Conservation (phyloP, 2,113 vertebrate genomes). For the Rana temporaria region DNA sequence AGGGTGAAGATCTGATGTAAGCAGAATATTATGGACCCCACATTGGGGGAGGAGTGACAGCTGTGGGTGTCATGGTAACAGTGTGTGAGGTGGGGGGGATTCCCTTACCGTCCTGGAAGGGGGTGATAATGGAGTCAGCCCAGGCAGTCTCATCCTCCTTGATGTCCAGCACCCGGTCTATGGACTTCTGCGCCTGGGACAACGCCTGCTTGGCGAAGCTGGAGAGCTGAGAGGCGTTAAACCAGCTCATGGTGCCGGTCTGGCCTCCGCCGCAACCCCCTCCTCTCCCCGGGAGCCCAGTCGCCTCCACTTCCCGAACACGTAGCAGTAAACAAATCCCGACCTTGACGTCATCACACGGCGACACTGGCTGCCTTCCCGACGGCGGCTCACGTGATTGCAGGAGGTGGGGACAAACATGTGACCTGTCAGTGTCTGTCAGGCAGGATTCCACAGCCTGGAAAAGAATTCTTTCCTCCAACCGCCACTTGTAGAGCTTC, state of each 20-base stretch:
- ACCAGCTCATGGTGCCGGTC: slow-evolving; percentile 88
- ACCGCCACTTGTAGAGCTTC: neutral
- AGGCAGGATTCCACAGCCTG: neutral
- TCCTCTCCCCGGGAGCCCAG: neutral
- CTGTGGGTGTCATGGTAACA: too few relatives aligned
- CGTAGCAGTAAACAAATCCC: slow-evolving; percentile 54
- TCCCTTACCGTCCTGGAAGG: slow-evolving; percentile 76
- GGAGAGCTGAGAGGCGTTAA: slow-evolving; percentile 95
- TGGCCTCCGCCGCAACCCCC: neutral
- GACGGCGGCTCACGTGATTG: neutral
- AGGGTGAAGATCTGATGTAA: too few relatives aligned
- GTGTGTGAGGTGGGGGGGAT: too few relatives aligned
- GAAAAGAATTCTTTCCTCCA: neutral
- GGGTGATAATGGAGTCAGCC: slow-evolving; percentile 77
- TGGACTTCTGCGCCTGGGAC: slow-evolving; percentile 96
- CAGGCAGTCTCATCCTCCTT: slow-evolving; percentile 85
- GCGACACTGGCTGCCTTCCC: neutral
- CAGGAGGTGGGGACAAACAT: too few relatives aligned
- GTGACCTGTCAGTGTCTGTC: neutral
- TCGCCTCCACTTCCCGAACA: slow-evolving; percentile 19
- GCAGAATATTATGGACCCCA: too few relatives aligned
- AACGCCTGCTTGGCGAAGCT: slow-evolving; percentile 97
- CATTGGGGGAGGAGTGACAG: too few relatives aligned
- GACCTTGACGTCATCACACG: slow-evolving; percentile 2
- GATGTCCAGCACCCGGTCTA: slow-evolving; percentile 95